Base-by-base conservation (phyloP, 2,888 invertebrate genomes). In the Ctenicera cuprea region DNA sequence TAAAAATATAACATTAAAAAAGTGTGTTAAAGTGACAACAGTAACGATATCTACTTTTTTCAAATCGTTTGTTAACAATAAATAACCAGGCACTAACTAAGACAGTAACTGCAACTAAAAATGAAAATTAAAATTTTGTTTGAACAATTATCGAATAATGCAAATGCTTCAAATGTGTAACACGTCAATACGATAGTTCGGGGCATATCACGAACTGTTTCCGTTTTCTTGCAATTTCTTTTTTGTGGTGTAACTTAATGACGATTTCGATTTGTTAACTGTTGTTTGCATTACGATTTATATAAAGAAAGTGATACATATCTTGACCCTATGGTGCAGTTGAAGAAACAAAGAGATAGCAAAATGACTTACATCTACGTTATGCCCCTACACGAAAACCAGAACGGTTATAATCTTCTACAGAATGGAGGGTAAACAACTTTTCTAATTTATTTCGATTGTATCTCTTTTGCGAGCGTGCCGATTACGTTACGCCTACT, bases 361-460 rank as follows among this genome's bases (percentile, higher is more conserved):
- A 85, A 84, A 80, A 87, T 87, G 87, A 87, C 87, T 75, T 87
- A 85, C 80, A 87, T 87, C 78, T 86, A 87, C 76, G 87, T 87
- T 68, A 84, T 86, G 84, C 87, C 87, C 52, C 80, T 86, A 73
- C 83, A 84, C 78, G 86, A 86, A 80, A 83, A 85, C 63, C 81
- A 84, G 79, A 84, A 86, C 77, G 85, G 85, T 71, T 84, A 85
- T 77, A 84, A 85, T 79, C 78, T 85, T 81, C 77, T 85, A 69
- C 84, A 84, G 81, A 85, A 86, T 79, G 84, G 84, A 79, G 83
- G 84, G 84, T 84, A 70, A 18, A 64, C 43, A 66, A 74, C 50
- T 74, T 43, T 65, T 62, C 64, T 38, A 59, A 64, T 59, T 65
- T 64, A 69, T 64, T 43, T 57, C 54, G 71, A 70, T 70, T 26